A percentile compares a stretch with the other conserved stretches of the same genome.
Evolutionary conservation across 92 coral and sea anemone species (phyloP).

Genomic region (Virgularia gustaviana): DNA sequence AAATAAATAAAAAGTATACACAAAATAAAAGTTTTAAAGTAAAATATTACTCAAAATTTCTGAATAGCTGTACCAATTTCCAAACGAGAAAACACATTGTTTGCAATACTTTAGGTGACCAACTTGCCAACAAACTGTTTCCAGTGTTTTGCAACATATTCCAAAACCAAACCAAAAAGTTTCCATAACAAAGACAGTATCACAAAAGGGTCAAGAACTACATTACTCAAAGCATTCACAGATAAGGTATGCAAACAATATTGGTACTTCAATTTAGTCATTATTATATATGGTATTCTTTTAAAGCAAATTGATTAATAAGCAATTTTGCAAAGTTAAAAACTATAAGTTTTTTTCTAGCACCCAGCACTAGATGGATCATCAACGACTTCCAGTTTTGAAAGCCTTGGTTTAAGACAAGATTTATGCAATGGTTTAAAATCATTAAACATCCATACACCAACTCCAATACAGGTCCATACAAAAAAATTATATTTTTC

Average conservation of each 20-base stretch:
- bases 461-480: slow-evolving; percentile 82
- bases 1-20: too few species aligned
- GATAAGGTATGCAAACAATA: not conserved
- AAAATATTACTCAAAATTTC: too few species aligned
- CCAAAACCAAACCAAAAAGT: not conserved
- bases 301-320: not conserved
- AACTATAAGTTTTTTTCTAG: slow-evolving; percentile 24
- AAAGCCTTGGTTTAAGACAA: slow-evolving; percentile 66
- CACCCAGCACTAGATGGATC: slow-evolving; percentile 83
- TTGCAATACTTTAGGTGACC: too few species aligned
- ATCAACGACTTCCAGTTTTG: slow-evolving; percentile 60
- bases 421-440: slow-evolving; percentile 78
- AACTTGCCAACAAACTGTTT: too few species aligned
- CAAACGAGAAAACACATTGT: too few species aligned
- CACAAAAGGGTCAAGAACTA: slow-evolving; percentile 18
- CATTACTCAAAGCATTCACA: slow-evolving; percentile 3
- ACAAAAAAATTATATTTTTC: too few species aligned
- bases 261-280: too few species aligned
- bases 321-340: not conserved
- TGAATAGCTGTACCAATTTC: too few species aligned
- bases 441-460: slow-evolving; percentile 54
- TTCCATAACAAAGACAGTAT: slow-evolving; percentile 21
- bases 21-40: too few species aligned
- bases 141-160: too few species aligned
- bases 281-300: too few species aligned